These are phyloP conservation scores for Rhinoderma darwinii DNA, from an alignment of 2,113 vertebrate genomes.

Conservation along the genomic window DNA sequence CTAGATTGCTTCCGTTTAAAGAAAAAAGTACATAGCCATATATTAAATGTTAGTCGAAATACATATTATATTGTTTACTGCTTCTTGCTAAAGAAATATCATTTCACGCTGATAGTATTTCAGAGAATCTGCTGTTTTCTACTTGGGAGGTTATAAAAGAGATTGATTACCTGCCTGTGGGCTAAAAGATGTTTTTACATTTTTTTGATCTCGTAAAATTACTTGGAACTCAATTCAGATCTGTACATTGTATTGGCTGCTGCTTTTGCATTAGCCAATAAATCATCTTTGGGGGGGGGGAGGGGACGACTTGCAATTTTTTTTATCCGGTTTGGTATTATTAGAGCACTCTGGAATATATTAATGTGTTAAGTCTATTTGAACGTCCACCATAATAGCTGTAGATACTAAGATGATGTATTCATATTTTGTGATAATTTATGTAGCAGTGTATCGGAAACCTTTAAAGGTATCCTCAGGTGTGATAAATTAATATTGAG, in stretches of 20 bases:
- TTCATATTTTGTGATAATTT: neutral
- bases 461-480: constrained; percentile 12
- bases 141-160: constrained; percentile 52
- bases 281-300: neutral
- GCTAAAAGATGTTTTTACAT: constrained; percentile 42
- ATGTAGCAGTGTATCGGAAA: constrained; percentile 5
- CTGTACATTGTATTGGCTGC: constrained; percentile 36
- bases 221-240: constrained; percentile 46
- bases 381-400: constrained; percentile 18
- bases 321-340: neutral
- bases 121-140: constrained; percentile 48
- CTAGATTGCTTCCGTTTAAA: constrained; percentile 46
- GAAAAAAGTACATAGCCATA: constrained; percentile 46
- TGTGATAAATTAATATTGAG: constrained; percentile 20
- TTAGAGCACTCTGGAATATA: constrained; percentile 36
- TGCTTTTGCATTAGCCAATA: constrained; percentile 27
- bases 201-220: constrained; percentile 43
- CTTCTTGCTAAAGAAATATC: constrained; percentile 55
- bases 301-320: neutral
- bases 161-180: constrained; percentile 49
- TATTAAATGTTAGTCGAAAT: constrained; percentile 54
- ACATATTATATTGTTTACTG: constrained; percentile 53
- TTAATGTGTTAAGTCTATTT: constrained; percentile 28
- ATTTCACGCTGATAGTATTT: constrained; percentile 58
- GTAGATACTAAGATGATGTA: constrained; percentile 11